These are phyloP conservation scores for Hoplodrina blanda DNA, from an alignment of 2,888 invertebrate genomes.

Conservation along the genomic window DNA sequence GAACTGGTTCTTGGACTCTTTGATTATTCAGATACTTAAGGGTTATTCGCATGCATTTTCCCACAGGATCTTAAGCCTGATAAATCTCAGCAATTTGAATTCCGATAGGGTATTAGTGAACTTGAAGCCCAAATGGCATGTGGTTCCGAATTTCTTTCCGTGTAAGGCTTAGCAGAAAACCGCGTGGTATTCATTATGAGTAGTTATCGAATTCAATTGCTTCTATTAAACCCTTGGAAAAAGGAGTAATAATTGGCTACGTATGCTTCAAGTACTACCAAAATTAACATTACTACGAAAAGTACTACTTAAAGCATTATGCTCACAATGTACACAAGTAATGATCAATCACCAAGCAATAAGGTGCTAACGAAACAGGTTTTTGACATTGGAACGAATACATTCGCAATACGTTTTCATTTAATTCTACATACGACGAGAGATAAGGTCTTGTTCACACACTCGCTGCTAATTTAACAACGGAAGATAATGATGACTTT, in stretches of 20 bases:
- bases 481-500: constrained; percentile 21
- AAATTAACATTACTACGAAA: constrained; percentile 18
- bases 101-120: constrained; percentile 53
- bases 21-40: constrained; percentile 1
- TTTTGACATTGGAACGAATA: constrained; percentile 54
- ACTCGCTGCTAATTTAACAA: constrained; percentile 50
- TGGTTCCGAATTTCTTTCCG: constrained; percentile 29
- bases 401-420: constrained; percentile 53
- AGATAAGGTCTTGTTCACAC: constrained; percentile 58
- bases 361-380: constrained; percentile 56
- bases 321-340: constrained; percentile 44
- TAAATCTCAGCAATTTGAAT: constrained; percentile 50
- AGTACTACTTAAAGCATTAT: constrained; percentile 30
- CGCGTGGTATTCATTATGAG: constrained; percentile 30
- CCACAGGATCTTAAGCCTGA: constrained; percentile 45
- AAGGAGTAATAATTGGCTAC: not conserved
- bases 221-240: constrained; percentile 9
- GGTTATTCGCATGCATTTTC: constrained; percentile 41
- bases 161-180: constrained; percentile 29
- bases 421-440: constrained; percentile 50
- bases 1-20: not conserved
- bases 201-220: constrained; percentile 13
- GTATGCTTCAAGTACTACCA: not conserved
- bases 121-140: constrained; percentile 21
- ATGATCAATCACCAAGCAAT: constrained; percentile 67